Evolutionary conservation across 2,888 invertebrate genomes (phyloP), one percentile per base, ranked within the genome.

Genomic region (Pyrochroa serraticornis): DNA sequence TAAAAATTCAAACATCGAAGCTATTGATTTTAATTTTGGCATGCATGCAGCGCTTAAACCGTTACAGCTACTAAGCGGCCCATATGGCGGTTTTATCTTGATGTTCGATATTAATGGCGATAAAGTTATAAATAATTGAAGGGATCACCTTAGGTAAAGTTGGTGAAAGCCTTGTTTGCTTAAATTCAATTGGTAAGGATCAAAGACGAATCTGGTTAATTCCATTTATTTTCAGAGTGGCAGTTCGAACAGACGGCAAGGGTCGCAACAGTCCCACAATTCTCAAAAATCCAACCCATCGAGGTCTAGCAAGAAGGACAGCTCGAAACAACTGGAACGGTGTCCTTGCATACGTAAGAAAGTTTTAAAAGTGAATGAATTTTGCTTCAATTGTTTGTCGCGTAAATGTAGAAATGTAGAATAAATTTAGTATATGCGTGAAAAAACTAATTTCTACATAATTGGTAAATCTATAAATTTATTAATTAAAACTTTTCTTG

Each of bases 221-320:
- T 12, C 7, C 31, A 50, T 53, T 54, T 41, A 36, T 42, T 70
- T 70, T 31, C 60, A 71, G 71, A 71, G 66, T 37, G 70, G 66
- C 41, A 71, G 69, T 58, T 74, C 71, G 3, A 74, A 74, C 49
- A 71, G 79, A 45, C 71, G 77, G 52, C 70, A 76, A 54, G 69
- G 75, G 6, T 75, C 77, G 0, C 77, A 79, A 57, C 77, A 78
- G 61, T 80, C 80, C 7, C 79, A 78, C 55, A 69, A 71, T 33
- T 68, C 68, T 3, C 60, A 64, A 44, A 64, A 69, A 54, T 68
- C 65, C 6, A 68, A 58, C 45, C 50, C 53, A 0, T 64, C 60
- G 7, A 33, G 59, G 36, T 55, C 56, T 7, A 66, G 61, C 43
- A 58, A 64, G 53, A 57, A 77, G 66, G 76, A 65, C 59, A 75